Percentiles rank a stretch among this genome's conserved stretches.
These are phyloP conservation scores for Rynchops niger DNA, from an alignment of 2,113 vertebrate species.

Conservation along the genomic window DNA sequence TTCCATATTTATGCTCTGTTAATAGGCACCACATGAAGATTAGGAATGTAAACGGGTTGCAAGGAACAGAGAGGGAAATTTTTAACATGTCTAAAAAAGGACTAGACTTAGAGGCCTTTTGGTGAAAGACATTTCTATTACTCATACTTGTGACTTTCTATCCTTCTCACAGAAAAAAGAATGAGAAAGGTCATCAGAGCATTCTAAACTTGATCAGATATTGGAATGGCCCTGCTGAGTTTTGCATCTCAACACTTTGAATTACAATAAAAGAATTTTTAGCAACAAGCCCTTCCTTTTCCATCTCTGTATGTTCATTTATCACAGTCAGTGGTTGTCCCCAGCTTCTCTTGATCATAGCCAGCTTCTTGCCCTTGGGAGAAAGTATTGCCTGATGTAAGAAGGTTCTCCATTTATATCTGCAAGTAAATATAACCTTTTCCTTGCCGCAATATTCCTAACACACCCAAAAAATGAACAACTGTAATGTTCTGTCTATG, in stretches of 20 bases:
- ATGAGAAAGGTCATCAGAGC: not conserved
- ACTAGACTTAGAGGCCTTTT: not conserved
- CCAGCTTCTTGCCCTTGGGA: not conserved
- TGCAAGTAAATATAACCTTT: not conserved
- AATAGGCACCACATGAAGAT: conserved; percentile 69
- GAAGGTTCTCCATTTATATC: not conserved
- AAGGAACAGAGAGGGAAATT: conserved; percentile 36
- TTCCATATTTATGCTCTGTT: conserved; percentile 52
- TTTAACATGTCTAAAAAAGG: conserved; percentile 21
- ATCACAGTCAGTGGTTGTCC: not conserved
- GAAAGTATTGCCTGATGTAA: not conserved
- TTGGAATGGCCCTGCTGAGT: not conserved
- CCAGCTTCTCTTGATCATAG: not conserved
- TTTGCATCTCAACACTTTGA: not conserved
- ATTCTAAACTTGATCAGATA: not conserved
- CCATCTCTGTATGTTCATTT: not conserved
- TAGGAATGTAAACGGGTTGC: conserved; percentile 41
- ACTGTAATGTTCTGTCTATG: not conserved
- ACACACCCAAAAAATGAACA: not conserved
- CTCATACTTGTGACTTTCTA: not conserved
- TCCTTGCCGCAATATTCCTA: not conserved
- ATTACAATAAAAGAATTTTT: not conserved
- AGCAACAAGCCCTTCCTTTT: not conserved
- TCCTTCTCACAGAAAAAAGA: not conserved
- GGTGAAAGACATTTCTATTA: not conserved